These are phyloP conservation scores for Cryptocephalus moraei DNA, from an alignment of 2,888 invertebrate species.

Conservation along the genomic window DNA sequence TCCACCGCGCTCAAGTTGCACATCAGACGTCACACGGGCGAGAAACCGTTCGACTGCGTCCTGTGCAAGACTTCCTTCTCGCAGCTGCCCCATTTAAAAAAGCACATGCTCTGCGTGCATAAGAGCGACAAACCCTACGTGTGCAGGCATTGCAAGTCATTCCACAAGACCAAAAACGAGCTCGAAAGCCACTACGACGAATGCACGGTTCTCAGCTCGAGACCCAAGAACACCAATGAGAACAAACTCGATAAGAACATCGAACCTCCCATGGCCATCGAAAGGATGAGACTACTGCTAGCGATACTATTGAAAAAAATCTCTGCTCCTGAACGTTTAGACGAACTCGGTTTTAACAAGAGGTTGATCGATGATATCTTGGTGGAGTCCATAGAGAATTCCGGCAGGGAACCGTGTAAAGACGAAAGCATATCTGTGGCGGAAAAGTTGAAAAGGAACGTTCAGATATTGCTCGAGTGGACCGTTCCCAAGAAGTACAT, in stretches of 20 bases:
- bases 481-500: slow-evolving; percentile 71
- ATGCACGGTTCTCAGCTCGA: slow-evolving; percentile 38
- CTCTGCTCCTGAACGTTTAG: slow-evolving; percentile 66
- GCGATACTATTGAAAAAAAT: slow-evolving; percentile 76
- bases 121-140: slow-evolving; percentile 68
- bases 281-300: slow-evolving; percentile 67
- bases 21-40: slow-evolving; percentile 73
- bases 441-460: slow-evolving; percentile 60
- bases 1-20: slow-evolving; percentile 78
- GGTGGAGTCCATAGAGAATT: slow-evolving; percentile 64
- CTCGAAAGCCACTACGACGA: slow-evolving; percentile 53
- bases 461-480: slow-evolving; percentile 67
- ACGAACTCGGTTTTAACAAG: slow-evolving; percentile 63
- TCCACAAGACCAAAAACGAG: slow-evolving; percentile 67
- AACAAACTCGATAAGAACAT: slow-evolving; percentile 24
- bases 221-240: slow-evolving; percentile 11
- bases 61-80: slow-evolving; percentile 66
- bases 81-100: slow-evolving; percentile 77
- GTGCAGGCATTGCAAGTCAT: slow-evolving; percentile 60
- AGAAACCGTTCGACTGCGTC: slow-evolving; percentile 68
- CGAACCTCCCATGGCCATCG: slow-evolving; percentile 52
- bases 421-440: slow-evolving; percentile 47
- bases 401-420: slow-evolving; percentile 57
- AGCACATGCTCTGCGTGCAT: slow-evolving; percentile 79
- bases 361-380: slow-evolving; percentile 73